Base-by-base conservation (phyloP, 2,888 invertebrate species). In the Nebria brevicollis region DNA sequence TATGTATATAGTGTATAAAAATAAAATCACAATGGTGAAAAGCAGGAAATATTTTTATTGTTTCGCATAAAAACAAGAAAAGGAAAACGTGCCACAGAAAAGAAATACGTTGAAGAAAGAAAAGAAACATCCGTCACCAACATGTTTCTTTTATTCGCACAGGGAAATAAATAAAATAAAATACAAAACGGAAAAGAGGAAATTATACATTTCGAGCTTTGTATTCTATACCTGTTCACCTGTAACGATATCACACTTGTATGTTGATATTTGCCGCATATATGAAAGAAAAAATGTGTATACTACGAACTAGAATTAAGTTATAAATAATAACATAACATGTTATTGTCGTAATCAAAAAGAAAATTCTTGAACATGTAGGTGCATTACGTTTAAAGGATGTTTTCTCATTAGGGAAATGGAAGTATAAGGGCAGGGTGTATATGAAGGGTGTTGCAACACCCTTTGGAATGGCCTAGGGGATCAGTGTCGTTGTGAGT, bases 401-500 rank as follows among this genome's bases (percentile, higher is more conserved):
- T 25, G 10, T 54, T 54, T 13, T 25, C 6, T 68, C 25, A 70
- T 11, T 70, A 70, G 26, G 70, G 26, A 34, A 26, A 70, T 8
- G 13, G 25, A 25, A 13, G 70, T 7, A 70, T 11, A 20, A 70
- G 11, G 20, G 20, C 20, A 15, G 34, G 70, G 70, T 25, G 7
- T 11, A 20, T 70, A 70, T 70, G 25, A 70, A 70, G 6, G 6
- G 70, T 25, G 26, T 70, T 34, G 70, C 34, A 34, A 34, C 20
- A 13, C 54, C 54, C 54, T 54, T 6, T 54, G 5, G 54, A 54
- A 54, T 13, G 8, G 54, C 54, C 1, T 54, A 54, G 54, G 70
- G 70, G 11, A 34, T 34, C 34, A 34, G 25, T 70, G 26, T 70
- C 6, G 70, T 13, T 26, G 26, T 78, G 73, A 25, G 78, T 72